Percentiles rank a stretch among this genome's conserved stretches.
These are phyloP conservation scores for Nomia melanderi DNA, from an alignment of 1,140 invertebrate genomes.

Conservation along the genomic window DNA sequence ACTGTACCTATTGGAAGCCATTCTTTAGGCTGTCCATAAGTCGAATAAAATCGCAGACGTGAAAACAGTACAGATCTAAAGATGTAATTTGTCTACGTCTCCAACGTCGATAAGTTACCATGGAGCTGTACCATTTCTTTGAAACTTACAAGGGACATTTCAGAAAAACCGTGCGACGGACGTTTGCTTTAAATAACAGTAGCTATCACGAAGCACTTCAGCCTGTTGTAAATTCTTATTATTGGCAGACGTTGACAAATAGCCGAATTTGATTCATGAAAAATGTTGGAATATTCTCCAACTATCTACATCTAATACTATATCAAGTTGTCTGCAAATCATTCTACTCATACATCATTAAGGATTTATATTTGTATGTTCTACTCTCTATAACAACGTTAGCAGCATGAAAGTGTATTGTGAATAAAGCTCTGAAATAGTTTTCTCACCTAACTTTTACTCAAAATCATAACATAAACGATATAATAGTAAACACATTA, in stretches of 20 bases:
- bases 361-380: too few relatives aligned
- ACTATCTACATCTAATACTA: too few relatives aligned
- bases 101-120: conserved; percentile 59
- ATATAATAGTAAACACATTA: too few relatives aligned
- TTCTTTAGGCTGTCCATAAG: conserved; percentile 54
- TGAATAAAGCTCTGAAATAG: too few relatives aligned
- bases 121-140: conserved; percentile 42
- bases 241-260: not conserved
- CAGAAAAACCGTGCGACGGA: conserved; percentile 29
- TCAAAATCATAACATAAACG: too few relatives aligned
- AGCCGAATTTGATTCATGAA: not conserved
- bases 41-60: conserved; percentile 51
- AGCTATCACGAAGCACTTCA: conserved; percentile 6
- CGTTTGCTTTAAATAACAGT: conserved; percentile 32
- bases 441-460: too few relatives aligned
- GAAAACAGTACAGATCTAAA: conserved; percentile 44
- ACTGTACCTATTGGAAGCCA: conserved; percentile 34
- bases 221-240: conserved; percentile 7
- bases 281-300: too few relatives aligned
- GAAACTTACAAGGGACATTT: conserved; percentile 56
- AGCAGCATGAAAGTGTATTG: too few relatives aligned
- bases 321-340: too few relatives aligned
- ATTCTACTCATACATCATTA: too few relatives aligned
- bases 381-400: too few relatives aligned
- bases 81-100: conserved; percentile 61